Evolutionary conservation across 1,140 invertebrate genomes (phyloP).

Genomic region (Hylaeus volcanicus): DNA sequence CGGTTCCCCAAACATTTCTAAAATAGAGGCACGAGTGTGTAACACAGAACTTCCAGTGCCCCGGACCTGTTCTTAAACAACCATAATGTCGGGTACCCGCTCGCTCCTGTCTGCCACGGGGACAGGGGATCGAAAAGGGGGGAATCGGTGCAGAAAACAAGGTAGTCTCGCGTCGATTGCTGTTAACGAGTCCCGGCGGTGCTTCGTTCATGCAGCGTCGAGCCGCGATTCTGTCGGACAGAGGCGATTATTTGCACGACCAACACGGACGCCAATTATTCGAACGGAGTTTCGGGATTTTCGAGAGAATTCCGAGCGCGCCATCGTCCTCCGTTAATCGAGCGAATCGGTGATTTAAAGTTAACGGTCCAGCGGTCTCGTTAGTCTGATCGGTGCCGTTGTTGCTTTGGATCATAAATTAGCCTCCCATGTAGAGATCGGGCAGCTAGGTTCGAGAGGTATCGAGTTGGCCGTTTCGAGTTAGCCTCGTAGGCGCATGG

Average conservation of each 20-base stretch:
- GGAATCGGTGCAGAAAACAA: not conserved
- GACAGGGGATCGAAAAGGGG: not conserved
- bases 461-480: not conserved
- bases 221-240: not conserved
- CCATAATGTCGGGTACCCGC: no score
- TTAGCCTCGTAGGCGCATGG: not conserved
- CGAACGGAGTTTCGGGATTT: not conserved
- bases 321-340: not conserved
- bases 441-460: not conserved
- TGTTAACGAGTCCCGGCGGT: not conserved
- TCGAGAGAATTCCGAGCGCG: not conserved
- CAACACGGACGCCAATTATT: constrained; percentile 18
- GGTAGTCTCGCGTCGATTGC: not conserved
- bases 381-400: constrained; percentile 3
- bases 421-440: constrained; percentile 8
- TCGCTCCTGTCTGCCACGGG: no score
- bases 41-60: no score
- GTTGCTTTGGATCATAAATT: constrained; percentile 14
- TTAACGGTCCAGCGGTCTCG: not conserved
- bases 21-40: no score
- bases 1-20: no score
- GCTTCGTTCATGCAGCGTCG: not conserved
- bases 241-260: constrained; percentile 1
- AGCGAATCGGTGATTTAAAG: not conserved
- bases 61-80: no score